A percentile compares a stretch with the other conserved stretches of the same genome.
These are phyloP conservation scores for Seladonia tumulorum DNA, from an alignment of 2,888 invertebrate genomes.

Conservation along the genomic window DNA sequence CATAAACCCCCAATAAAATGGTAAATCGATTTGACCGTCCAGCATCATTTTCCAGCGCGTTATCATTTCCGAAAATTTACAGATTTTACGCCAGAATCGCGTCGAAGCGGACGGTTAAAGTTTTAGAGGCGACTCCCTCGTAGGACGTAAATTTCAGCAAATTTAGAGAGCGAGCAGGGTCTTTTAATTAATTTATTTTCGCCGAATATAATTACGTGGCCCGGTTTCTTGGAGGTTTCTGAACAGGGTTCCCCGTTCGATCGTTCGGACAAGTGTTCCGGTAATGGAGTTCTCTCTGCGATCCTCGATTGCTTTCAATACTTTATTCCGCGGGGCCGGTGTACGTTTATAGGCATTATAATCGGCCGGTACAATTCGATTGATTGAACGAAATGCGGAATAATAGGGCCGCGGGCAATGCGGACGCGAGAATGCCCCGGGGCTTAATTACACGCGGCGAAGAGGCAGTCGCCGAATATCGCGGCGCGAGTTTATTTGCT, in stretches of 20 bases:
- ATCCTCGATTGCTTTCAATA: conserved; percentile 6
- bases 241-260: neutral
- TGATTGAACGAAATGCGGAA: conserved; percentile 57
- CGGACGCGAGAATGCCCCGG: conserved; percentile 44
- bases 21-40: no score
- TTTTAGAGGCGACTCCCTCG: neutral
- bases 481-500: conserved; percentile 46
- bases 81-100: neutral
- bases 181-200: neutral
- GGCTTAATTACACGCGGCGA: conserved; percentile 53
- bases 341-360: conserved; percentile 47
- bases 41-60: no score
- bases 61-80: neutral
- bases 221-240: conserved; percentile 27
- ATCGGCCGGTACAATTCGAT: conserved; percentile 50
- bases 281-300: neutral
- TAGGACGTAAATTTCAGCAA: neutral
- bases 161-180: neutral
- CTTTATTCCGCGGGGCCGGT: conserved; percentile 1
- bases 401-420: conserved; percentile 45
- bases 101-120: neutral
- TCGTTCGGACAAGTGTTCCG: neutral
- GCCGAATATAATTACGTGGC: neutral
- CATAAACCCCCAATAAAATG: neutral
- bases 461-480: conserved; percentile 51